These are phyloP conservation scores for Saccopteryx bilineata DNA, from an alignment of 2,113 vertebrate species.

Conservation along the genomic window DNA sequence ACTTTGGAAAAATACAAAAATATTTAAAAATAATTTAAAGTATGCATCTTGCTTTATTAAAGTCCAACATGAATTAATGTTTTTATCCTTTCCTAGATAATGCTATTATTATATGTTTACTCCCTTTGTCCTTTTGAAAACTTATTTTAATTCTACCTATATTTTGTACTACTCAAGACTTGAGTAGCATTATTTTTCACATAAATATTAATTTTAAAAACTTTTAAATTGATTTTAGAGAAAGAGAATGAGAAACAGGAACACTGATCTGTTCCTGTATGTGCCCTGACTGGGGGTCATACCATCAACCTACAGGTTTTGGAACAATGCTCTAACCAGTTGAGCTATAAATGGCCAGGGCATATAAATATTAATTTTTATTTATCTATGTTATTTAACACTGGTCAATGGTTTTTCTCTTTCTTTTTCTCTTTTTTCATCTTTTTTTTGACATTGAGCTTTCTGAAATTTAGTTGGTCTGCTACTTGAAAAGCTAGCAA, in stretches of 20 bases:
- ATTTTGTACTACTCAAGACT: background rate
- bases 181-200: background rate
- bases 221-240: too few relatives aligned
- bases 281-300: too few relatives aligned
- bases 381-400: background rate
- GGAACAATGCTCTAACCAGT: too few relatives aligned
- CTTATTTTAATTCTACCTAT: constrained; percentile 39
- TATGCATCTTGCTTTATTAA: background rate
- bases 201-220: constrained; percentile 24
- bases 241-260: too few relatives aligned
- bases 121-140: background rate
- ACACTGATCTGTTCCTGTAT: too few relatives aligned
- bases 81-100: constrained; percentile 27
- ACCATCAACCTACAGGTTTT: too few relatives aligned
- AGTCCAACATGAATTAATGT: background rate
- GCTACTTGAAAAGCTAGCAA: background rate
- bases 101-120: background rate
- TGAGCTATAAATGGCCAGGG: too few relatives aligned
- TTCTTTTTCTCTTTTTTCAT: background rate
- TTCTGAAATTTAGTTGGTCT: background rate
- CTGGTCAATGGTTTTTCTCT: background rate
- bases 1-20: too few relatives aligned
- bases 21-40: background rate
- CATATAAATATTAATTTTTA: constrained; percentile 13
- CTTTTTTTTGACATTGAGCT: background rate